These are phyloP conservation scores for Eulemur macaco DNA, from an alignment of 2,113 vertebrate genomes.

Conservation along the genomic window DNA sequence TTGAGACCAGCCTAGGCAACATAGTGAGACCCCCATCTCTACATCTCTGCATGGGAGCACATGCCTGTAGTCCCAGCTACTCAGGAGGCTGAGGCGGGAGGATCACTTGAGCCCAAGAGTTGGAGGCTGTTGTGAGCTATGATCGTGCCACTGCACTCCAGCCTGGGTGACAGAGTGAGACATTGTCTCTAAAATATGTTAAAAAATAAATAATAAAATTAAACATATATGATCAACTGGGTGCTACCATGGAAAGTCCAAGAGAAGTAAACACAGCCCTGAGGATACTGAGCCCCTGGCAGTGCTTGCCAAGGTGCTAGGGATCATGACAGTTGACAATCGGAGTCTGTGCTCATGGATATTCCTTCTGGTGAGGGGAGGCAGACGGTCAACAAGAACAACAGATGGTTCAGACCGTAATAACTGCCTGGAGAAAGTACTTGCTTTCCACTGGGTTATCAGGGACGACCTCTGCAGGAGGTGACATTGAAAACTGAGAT, in stretches of 20 bases:
- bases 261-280: background rate
- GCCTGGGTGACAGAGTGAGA: too few relatives aligned
- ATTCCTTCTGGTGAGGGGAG: background rate
- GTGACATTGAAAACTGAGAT: background rate
- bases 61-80: too few relatives aligned
- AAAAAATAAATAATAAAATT: background rate
- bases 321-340: background rate
- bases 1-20: too few relatives aligned
- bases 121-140: too few relatives aligned
- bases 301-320: background rate
- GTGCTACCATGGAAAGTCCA: background rate
- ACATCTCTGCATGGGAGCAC: too few relatives aligned
- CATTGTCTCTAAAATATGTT: too few relatives aligned
- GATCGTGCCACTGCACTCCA: too few relatives aligned
- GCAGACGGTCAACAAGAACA: background rate
- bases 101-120: too few relatives aligned
- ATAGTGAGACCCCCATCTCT: too few relatives aligned
- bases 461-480: background rate
- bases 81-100: too few relatives aligned
- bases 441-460: background rate
- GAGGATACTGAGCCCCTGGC: background rate
- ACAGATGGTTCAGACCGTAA: rapidly evolving
- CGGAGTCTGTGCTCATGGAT: background rate
- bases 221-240: background rate
- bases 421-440: background rate